Base-by-base conservation (phyloP, 1,140 invertebrate species). In the Latrodectus geometricus region DNA sequence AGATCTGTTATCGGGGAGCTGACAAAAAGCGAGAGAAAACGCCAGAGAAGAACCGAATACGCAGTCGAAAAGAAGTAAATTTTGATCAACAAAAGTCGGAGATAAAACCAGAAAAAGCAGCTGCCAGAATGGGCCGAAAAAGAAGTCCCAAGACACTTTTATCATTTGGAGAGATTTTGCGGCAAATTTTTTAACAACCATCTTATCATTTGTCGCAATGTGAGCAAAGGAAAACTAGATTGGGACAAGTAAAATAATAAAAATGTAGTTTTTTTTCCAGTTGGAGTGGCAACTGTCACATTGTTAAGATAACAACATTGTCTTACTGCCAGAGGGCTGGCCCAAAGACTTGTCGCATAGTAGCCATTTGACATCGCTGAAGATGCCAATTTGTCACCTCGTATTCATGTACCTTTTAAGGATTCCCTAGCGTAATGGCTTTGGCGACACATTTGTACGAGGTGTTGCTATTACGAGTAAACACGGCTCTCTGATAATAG, bases 371-470 rank as follows among this genome's bases (percentile, higher is more conserved):
- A 49, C 48, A 49, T 74, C 48, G 9, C 14, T 11, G 72, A 35
- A 17, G 54, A 61, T 20, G 72, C 14, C 72, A 74, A 52, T 74
- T 74, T 74, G 72, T 74, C 72, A 20, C 48, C 48, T 74, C 72
- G 35, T n/a, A 17, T 74, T 17, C 72, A 52, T 74, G 72, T 74
- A 61, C 11, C 54, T 61, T 61, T 61, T 4, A 61, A 61, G 8
- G 17, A 14, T 17, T 61, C 54, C 17, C 54, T 11, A 17, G 11
- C 0, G 54, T 61, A 61, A 61, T 61, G 54, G 54, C 17, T 12
- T 74, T 17, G n/a, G 48, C 17, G 48, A 74, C 68, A n/a, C 9
- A 23, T 11, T 65, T 65, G 61, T 23, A 9, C n/a, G 72, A 74
- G 72, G 72, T 74, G 35, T 52, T 74, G 49, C 72, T 35, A 74